A percentile compares a stretch with the other conserved stretches of the same genome.
phyloP scores from a whole-genome alignment of 2,113 vertebrate genomes.

The Oreotragus oreotragus region DNA sequence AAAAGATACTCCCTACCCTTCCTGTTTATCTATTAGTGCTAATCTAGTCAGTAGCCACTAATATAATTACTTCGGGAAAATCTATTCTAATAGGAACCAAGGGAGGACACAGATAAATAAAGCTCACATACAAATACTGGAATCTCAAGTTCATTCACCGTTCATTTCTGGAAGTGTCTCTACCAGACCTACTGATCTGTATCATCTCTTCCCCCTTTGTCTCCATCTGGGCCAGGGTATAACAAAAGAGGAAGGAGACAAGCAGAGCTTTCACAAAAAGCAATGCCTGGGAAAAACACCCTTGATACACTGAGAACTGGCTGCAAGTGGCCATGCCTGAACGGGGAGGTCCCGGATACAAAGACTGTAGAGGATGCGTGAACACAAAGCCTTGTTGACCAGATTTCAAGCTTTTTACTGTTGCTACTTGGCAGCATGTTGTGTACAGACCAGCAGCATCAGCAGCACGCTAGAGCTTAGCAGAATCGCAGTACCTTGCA shows the following conservation, averaged over 20 bases:
- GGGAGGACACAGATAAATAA: conserved; percentile 10
- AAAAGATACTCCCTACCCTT: conserved; percentile 26
- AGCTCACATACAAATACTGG: not conserved
- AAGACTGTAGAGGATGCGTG: not conserved
- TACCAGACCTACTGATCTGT: not conserved
- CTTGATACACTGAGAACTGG: not conserved
- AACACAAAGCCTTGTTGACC: not conserved
- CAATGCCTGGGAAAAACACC: not conserved
- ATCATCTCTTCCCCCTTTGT: not conserved
- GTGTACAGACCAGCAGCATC: not conserved
- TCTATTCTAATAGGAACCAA: conserved; percentile 43
- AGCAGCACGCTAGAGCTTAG: not conserved
- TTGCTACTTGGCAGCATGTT: not conserved
- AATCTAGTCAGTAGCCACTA: conserved; percentile 45
- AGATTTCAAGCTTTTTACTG: not conserved
- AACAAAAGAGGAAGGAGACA: not conserved
- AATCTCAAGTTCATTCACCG: not conserved
- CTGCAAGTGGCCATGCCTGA: not conserved
- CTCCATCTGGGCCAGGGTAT: not conserved
- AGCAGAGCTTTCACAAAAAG: not conserved
- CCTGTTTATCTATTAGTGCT: conserved; percentile 54
- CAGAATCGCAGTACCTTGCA: not conserved
- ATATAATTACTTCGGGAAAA: conserved; percentile 51
- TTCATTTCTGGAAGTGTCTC: not conserved
- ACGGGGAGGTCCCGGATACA: not conserved